These are phyloP conservation scores for Periophthalmus modestus DNA, from an alignment of 2,113 vertebrate genomes.

Conservation along the genomic window DNA sequence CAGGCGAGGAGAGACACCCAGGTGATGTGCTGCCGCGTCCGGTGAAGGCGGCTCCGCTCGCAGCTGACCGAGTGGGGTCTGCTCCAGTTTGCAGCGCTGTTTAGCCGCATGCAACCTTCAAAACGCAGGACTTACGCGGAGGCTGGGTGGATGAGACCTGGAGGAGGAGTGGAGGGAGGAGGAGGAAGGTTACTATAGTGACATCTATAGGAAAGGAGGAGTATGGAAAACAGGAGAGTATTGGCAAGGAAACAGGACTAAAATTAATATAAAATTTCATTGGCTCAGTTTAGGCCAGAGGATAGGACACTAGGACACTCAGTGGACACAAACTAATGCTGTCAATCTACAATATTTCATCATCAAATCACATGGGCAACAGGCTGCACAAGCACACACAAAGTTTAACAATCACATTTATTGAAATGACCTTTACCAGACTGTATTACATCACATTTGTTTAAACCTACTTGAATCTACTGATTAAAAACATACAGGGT, in stretches of 20 bases:
- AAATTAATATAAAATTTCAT: too few relatives aligned
- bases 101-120: constrained; percentile 61
- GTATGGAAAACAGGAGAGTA: constrained; percentile 11
- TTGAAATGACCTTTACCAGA: too few relatives aligned
- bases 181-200: constrained; percentile 40
- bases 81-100: constrained; percentile 11
- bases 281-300: too few relatives aligned
- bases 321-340: too few relatives aligned
- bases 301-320: too few relatives aligned
- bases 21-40: neutral
- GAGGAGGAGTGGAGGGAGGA: constrained; percentile 13
- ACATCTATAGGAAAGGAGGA: constrained; percentile 66
- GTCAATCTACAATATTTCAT: too few relatives aligned
- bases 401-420: too few relatives aligned
- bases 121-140: constrained; percentile 71
- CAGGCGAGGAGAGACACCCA: neutral
- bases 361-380: too few relatives aligned
- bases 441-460: too few relatives aligned
- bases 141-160: constrained; percentile 51
- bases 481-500: too few relatives aligned
- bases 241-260: neutral
- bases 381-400: too few relatives aligned
- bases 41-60: neutral
- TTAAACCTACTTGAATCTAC: too few relatives aligned
- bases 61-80: constrained; percentile 8